A percentile compares a stretch with the other conserved stretches of the same genome.
These are phyloP conservation scores for Drosophila pandora DNA, from an alignment of 1,140 invertebrate genomes.

Conservation along the genomic window DNA sequence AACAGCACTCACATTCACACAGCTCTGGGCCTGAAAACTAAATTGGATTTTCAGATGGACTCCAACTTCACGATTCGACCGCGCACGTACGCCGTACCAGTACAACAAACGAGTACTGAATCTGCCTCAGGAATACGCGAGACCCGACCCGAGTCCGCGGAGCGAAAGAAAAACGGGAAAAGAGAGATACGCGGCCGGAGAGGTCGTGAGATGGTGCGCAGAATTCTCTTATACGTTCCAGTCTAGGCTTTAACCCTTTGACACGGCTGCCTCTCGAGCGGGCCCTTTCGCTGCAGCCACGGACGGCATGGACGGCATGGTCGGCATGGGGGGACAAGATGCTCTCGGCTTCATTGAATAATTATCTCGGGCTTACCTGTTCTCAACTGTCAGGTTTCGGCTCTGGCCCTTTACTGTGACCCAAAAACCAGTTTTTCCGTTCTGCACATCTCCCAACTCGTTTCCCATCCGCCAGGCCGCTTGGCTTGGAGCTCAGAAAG, in stretches of 20 bases:
- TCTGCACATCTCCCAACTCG: slow-evolving; percentile 50
- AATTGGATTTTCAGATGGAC: slow-evolving; percentile 14
- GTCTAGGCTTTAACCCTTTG: slow-evolving; percentile 38
- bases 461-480: slow-evolving; percentile 35
- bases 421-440: slow-evolving; percentile 74
- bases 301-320: not conserved
- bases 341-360: slow-evolving; percentile 72
- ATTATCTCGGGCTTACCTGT: slow-evolving; percentile 78
- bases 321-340: slow-evolving; percentile 15
- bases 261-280: slow-evolving; percentile 20
- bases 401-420: slow-evolving; percentile 60
- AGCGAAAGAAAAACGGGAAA: slow-evolving; percentile 4
- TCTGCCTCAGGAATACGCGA: slow-evolving; percentile 54
- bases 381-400: slow-evolving; percentile 29
- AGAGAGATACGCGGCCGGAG: slow-evolving; percentile 6
- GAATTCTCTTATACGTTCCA: slow-evolving; percentile 25
- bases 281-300: slow-evolving; percentile 1
- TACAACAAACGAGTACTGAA: slow-evolving; percentile 83
- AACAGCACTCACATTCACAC: slow-evolving; percentile 48
- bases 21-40: slow-evolving; percentile 36
- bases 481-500: slow-evolving; percentile 37
- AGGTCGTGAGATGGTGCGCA: slow-evolving; percentile 17
- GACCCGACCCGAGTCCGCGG: slow-evolving; percentile 29
- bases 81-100: slow-evolving; percentile 71
- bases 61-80: slow-evolving; percentile 43